Evolutionary conservation across 2,888 invertebrate species (phyloP).

Genomic region (Stenurella melanura): DNA sequence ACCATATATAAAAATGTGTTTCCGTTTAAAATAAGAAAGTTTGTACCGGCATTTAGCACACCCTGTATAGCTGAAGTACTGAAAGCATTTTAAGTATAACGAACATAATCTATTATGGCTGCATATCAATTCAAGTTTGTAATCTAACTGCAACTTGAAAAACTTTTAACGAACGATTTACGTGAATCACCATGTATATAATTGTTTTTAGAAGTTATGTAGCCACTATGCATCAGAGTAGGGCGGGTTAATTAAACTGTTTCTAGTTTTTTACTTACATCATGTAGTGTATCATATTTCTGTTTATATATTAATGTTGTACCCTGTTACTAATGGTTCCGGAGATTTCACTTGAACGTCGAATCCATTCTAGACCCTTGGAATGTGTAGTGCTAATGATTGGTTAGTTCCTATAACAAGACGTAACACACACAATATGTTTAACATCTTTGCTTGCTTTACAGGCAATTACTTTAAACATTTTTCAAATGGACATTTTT

Average conservation of each 20-base stretch:
- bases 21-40: no score
- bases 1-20: no score
- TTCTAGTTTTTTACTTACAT: background rate
- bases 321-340: background rate
- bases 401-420: background rate
- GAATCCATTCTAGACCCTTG: background rate
- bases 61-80: no score
- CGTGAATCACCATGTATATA: background rate
- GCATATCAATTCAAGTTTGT: no score
- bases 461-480: no score
- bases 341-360: background rate
- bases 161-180: no score
- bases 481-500: no score
- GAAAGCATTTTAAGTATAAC: no score
- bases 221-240: background rate
- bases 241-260: background rate
- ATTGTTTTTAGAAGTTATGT: background rate
- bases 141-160: no score
- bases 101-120: no score
- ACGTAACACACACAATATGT: background rate
- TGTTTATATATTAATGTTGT: background rate
- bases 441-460: background rate
- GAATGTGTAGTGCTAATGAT: background rate
- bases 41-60: no score
- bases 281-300: background rate